Evolutionary conservation across 2,888 invertebrate species (phyloP).

Genomic region (Ectemnius lituratus): DNA sequence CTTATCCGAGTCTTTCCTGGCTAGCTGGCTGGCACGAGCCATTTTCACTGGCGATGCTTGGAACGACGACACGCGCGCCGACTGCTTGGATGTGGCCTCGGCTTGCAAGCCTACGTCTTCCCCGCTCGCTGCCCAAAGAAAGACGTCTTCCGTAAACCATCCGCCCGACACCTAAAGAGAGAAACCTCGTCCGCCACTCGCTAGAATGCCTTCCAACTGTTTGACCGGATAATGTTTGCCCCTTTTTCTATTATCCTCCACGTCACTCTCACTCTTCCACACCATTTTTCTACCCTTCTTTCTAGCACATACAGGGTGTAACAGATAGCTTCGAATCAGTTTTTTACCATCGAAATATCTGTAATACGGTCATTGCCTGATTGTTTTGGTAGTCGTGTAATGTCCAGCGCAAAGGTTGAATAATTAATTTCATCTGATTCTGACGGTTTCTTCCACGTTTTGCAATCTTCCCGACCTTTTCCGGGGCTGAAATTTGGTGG

Average conservation of each 20-base stretch:
- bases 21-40: constrained; percentile 58
- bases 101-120: background rate
- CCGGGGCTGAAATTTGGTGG: too few species aligned
- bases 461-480: too few species aligned
- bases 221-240: background rate
- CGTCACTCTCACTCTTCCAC: too few species aligned
- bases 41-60: constrained; percentile 61
- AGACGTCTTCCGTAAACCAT: constrained; percentile 60
- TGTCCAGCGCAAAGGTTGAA: too few species aligned
- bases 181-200: background rate
- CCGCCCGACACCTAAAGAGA: constrained; percentile 19
- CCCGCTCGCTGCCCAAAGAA: constrained; percentile 17
- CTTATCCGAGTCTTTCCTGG: constrained; percentile 67
- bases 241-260: background rate
- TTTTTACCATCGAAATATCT: too few species aligned
- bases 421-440: too few species aligned
- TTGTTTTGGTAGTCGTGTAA: too few species aligned
- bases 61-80: constrained; percentile 61
- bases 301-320: background rate
- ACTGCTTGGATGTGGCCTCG: constrained; percentile 39
- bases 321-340: too few species aligned
- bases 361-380: too few species aligned
- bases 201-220: background rate
- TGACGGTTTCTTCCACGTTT: too few species aligned
- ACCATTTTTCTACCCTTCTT: too few species aligned